phyloP scores from a whole-genome alignment of 2,888 invertebrate genomes.

The Tachystola acroxantha region DNA sequence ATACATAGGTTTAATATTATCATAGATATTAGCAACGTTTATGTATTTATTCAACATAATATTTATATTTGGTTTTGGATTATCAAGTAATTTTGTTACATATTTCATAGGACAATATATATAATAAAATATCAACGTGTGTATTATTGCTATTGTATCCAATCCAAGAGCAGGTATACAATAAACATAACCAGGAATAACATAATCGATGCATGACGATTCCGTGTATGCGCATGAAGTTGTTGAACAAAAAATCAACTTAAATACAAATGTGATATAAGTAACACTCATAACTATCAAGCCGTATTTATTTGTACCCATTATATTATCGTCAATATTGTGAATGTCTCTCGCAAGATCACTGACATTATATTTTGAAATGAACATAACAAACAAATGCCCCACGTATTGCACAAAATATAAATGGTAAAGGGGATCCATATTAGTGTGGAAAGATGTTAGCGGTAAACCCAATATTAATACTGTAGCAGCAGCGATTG shows the following conservation, averaged over 20 bases:
- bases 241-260: background rate
- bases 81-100: background rate
- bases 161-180: background rate
- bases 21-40: slow-evolving; percentile 3
- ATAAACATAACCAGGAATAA: slow-evolving; percentile 1
- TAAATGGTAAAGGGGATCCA: background rate
- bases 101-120: slow-evolving; percentile 2
- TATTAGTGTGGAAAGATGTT: background rate
- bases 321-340: background rate
- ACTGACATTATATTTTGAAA: background rate
- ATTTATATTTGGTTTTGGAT: background rate
- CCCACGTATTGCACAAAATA: background rate
- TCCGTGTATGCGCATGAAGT: too few relatives aligned
- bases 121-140: slow-evolving; percentile 7
- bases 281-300: background rate
- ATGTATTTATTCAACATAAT: slow-evolving; percentile 3
- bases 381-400: background rate
- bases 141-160: slow-evolving; percentile 4
- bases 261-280: background rate
- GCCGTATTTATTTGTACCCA: background rate
- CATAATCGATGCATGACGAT: background rate
- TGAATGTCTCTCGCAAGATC: background rate
- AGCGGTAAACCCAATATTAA: background rate
- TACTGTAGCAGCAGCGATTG: background rate
- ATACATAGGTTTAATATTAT: slow-evolving; percentile 12